A percentile compares a stretch with the other conserved stretches of the same genome.
phyloP scores from a whole-genome alignment of 2,113 vertebrate genomes.

The Spea multiplicata region DNA sequence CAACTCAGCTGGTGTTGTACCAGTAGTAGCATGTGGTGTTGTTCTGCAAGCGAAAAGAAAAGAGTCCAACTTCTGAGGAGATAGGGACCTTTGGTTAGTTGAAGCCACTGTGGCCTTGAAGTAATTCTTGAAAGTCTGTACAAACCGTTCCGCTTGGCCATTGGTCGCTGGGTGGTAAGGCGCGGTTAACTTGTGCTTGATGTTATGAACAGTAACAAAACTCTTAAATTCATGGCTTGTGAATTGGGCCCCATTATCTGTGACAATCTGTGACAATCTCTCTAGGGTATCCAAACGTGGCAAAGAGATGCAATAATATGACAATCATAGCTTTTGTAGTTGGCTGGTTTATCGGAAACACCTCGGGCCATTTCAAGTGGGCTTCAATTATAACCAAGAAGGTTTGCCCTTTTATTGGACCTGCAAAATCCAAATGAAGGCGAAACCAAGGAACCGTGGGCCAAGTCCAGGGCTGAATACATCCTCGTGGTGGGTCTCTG shows the following conservation, averaged over 20 bases:
- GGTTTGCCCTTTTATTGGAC: background rate
- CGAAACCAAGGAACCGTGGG: background rate
- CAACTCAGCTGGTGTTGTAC: no score
- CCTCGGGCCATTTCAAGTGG: background rate
- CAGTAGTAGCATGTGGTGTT: no score
- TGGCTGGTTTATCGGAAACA: background rate
- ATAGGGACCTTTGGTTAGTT: background rate
- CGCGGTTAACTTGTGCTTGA: conserved; percentile 1
- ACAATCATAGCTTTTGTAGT: background rate
- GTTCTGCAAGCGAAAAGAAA: no score
- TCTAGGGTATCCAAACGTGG: background rate
- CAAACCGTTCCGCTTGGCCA: background rate
- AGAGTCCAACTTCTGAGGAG: no score
- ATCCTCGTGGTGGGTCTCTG: background rate
- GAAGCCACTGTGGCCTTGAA: background rate
- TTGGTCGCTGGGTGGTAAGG: background rate
- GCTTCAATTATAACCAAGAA: background rate
- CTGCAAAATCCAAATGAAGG: background rate
- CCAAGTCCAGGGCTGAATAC: background rate
- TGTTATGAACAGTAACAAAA: background rate
- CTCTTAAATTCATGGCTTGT: no score
- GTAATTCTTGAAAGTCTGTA: background rate
- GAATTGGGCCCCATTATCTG: background rate
- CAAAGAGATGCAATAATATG: background rate
- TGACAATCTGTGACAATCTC: background rate